Evolutionary conservation across 2,113 vertebrate genomes (phyloP), one percentile per base, ranked within the genome.

Genomic region (Emydocephalus ijimae): DNA sequence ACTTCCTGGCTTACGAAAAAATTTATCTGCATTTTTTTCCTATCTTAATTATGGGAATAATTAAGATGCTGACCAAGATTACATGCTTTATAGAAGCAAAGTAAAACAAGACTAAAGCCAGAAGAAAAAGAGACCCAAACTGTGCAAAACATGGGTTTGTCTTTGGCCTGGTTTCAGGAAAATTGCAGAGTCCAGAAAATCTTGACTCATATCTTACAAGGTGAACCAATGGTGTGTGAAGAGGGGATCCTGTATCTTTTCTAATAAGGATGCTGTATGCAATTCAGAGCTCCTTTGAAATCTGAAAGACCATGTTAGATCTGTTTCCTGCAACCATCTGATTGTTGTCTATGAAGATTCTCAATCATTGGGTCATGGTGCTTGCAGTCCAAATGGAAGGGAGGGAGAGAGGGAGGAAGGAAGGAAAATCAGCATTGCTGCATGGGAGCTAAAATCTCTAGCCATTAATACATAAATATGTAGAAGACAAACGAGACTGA

Each of bases 401-500:
- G 5, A 24, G 18, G 24, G 6, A 26, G 24, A 3, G 61, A 26
- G 0, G 9, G 61, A n/a, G 5, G 88, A 93, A n/a, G 5, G 88
- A 93, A 34, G 14, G 29, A 9, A 93, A 93, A 18, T 74, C 85
- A 43, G 55, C 0, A 61, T 29, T 69, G 85, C 50, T 91, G 54
- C 89, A 1, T 57, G 34, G 91, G 93, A 92, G n/a, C 81, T n/a
- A 92, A 94, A 89, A 54, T 85, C 45, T 23, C 1, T 57, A 92
- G 26, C 87, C 64, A 94, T 69, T 93, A 92, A 93, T 85, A 95
- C 81, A 86, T 52, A 92, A 95, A 89, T 81, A 93, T 69, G 15
- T 9, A 92, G 54, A 95, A 96, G 91, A 95, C 21, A 93, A 91
- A 59, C 93, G 54, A 15, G 0, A 91, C 93, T 92, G 94, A 93